Base-by-base conservation (phyloP, 2,797 vertebrate genomes). In the Alcedo quadribrachys region DNA sequence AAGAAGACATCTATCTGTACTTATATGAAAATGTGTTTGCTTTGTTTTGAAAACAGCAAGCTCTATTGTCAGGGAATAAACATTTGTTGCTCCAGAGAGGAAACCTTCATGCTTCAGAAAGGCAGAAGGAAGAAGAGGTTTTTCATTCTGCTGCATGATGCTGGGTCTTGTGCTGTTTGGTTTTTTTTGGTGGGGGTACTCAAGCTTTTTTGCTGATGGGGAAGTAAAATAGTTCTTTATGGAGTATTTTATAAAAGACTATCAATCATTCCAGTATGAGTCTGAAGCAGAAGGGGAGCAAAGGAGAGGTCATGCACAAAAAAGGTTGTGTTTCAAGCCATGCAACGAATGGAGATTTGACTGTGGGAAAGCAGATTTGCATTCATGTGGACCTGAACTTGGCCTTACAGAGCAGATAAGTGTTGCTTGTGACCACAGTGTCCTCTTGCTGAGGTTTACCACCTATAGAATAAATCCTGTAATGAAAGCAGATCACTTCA, bases 401-500 rank as follows among this genome's bases (percentile, higher is more conserved):
- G 85, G 84, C 53, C 82, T 85, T 93, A 91, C 50, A 74, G 82
- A 89, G 92, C 25, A 45, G 43, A 68, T 53, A 82, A 77, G 81
- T 78, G 92, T 73, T 86, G 83, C 46, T 48, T 85, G 67, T 77
- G 51, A 83, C 93, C 54, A n/a, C 68, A 92, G 70, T 25, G 37
- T 94, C 69, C 91, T 85, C 91, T 87, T 6, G 0, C 81, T 78
- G 84, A 90, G 81, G 84, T 91, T 85, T 73, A 81, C 77, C 91
- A 93, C 74, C 91, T 96, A 94, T 77, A 96, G 94, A 97, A 95
- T 55, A 97, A 94, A 96, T 92, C 67, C 87, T 69, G 55, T 90
- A 89, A 95, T 94, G 94, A 96, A 97, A 96, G 91, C 91, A 22
- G 33, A 97, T 96, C 95, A 94, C 85, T 90, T 97, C 94, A 96